Evolutionary conservation across 2,888 invertebrate genomes (phyloP), one percentile per base, ranked within the genome.

Genomic region (Syrphus vitripennis): DNA sequence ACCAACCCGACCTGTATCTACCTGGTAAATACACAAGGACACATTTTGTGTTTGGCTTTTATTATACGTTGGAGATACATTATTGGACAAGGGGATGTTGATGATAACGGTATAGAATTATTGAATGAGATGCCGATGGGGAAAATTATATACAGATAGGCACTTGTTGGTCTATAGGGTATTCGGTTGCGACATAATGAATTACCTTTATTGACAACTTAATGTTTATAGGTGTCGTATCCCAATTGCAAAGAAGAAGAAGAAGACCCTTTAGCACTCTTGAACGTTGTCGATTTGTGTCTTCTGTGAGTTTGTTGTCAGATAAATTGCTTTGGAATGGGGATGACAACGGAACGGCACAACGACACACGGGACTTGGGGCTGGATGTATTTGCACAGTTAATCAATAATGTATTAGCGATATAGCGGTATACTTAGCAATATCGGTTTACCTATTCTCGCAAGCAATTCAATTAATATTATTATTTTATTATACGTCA

Each of bases 191-290:
- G 92, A 91, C 91, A 91, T 92, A 91, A 91, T 91, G 92, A 91
- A 91, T 92, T 92, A 92, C 91, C 92, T 91, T 91, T 91, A 91
- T 91, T 91, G 91, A 92, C 91, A 91, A 91, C 88, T 91, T 91
- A 92, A 92, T 91, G 92, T 92, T 92, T 91, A 90, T 91, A 90
- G 91, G 91, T 91, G 90, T 89, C 88, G 89, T 88, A 83, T 87
- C 82, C 69, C 72, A 48, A 26, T 70, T 67, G 81, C 55, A n/a
- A n/a, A n/a, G n/a, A n/a, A n/a, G n/a, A n/a, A n/a, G n/a, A n/a
- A n/a, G 21, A 63, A 67, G 84, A 72, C 71, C 72, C 72, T 82
- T 77, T 72, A 74, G 72, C 72, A 77, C 72, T n/a, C n/a, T 86
- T 61, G 69, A 65, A 57, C 50, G 69, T 70, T 77, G 81, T 77